These are phyloP conservation scores for Strigamia crassipes DNA, from an alignment of 2,888 invertebrate genomes.

Conservation along the genomic window DNA sequence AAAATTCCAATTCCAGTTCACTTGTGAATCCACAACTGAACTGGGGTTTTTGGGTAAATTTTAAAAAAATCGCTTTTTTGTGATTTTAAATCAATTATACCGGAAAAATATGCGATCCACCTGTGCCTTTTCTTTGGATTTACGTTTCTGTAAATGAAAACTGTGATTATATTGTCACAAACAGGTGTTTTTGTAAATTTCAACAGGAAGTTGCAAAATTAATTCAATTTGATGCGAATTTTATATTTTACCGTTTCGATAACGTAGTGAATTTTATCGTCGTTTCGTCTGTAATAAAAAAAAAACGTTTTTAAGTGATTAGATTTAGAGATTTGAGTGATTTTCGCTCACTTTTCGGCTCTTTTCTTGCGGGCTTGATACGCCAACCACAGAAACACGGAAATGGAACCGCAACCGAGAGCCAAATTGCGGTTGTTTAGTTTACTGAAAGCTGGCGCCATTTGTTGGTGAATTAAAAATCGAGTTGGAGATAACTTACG, in stretches of 20 bases:
- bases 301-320: background rate
- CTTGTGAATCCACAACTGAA: too few relatives aligned
- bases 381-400: constrained; percentile 44
- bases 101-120: constrained; percentile 47
- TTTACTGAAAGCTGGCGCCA: constrained; percentile 49
- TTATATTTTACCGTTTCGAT: background rate
- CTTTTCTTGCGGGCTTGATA: background rate
- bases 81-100: background rate
- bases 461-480: background rate
- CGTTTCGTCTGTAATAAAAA: background rate
- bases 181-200: background rate
- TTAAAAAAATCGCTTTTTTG: too few relatives aligned
- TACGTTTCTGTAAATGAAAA: constrained; percentile 47
- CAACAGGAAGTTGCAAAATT: background rate
- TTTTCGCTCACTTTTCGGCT: background rate
- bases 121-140: constrained; percentile 46
- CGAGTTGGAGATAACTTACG: background rate
- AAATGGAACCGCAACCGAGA: constrained; percentile 43
- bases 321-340: background rate
- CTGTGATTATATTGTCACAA: background rate
- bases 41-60: too few relatives aligned
- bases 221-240: background rate
- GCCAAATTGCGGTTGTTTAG: constrained; percentile 41
- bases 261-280: background rate
- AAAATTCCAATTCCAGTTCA: too few relatives aligned